phyloP scores from a whole-genome alignment of 2,113 vertebrate genomes.

The Setophaga coronata region DNA sequence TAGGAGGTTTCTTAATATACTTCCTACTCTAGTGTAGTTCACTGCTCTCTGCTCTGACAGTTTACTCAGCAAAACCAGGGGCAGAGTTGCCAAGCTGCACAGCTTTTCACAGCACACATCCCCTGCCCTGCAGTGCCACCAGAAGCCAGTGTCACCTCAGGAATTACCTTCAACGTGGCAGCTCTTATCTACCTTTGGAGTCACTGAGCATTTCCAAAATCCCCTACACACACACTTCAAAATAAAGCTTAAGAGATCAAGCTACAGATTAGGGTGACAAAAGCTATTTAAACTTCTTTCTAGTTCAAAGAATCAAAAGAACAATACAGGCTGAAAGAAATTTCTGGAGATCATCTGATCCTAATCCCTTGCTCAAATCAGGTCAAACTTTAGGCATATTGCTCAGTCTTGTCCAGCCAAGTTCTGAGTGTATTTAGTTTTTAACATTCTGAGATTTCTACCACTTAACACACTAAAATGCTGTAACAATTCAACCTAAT shows the following conservation, averaged over 20 bases:
- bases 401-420: not conserved
- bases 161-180: not conserved
- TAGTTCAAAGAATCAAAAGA: not conserved
- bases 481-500: not conserved
- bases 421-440: not conserved
- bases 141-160: not conserved
- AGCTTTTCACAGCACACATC: not conserved
- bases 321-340: not conserved
- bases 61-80: not conserved
- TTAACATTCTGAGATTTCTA: not conserved
- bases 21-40: not conserved
- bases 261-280: not conserved
- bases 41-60: not conserved
- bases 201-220: not conserved
- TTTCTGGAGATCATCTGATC: not conserved
- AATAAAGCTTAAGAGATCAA: not conserved
- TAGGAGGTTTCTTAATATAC: not conserved
- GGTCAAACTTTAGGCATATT: not conserved
- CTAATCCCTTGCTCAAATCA: not conserved
- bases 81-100: not conserved
- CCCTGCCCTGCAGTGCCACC: not conserved
- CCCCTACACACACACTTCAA: not conserved
- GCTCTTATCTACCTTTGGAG: not conserved
- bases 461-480: not conserved
- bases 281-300: not conserved